Percentiles rank a stretch among this genome's conserved stretches.
These are phyloP conservation scores for Chaenocephalus aceratus DNA, from an alignment of 2,113 vertebrate genomes.

Conservation along the genomic window DNA sequence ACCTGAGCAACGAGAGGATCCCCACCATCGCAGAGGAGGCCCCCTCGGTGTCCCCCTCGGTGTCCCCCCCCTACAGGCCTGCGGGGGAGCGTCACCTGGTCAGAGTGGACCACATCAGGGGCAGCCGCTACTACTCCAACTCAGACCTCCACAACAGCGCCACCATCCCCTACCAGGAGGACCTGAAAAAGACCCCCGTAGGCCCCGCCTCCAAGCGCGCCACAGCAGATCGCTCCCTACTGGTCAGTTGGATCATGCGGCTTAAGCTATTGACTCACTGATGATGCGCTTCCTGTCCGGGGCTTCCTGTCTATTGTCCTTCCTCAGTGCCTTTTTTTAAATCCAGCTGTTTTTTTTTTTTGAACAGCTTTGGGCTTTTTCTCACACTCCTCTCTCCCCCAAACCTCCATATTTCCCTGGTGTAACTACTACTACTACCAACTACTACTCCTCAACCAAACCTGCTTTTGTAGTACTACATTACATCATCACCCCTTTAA, in stretches of 20 bases:
- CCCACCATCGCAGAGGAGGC: conserved; percentile 92
- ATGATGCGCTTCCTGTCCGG: conserved; percentile 83
- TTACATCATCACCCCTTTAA: conserved; percentile 72
- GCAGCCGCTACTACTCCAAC: conserved; percentile 88
- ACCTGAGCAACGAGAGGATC: conserved; percentile 95
- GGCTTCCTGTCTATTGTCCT: conserved; percentile 73
- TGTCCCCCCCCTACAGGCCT: conserved; percentile 82
- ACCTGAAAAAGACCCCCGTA: conserved; percentile 84
- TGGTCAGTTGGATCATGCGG: conserved; percentile 93
- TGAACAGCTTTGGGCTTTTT: conserved; percentile 72
- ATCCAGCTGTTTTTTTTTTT: conserved; percentile 62
- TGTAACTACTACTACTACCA: conserved; percentile 76
- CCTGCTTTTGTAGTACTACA: conserved; percentile 73
- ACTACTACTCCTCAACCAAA: conserved; percentile 74
- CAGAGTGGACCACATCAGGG: conserved; percentile 89
- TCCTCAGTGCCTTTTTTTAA: conserved; percentile 79
- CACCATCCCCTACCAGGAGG: conserved; percentile 93
- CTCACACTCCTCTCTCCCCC: conserved; percentile 68
- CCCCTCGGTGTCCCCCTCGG: conserved; percentile 55
- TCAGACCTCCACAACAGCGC: conserved; percentile 92
- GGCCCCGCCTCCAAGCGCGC: conserved; percentile 80
- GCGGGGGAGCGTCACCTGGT: conserved; percentile 85
- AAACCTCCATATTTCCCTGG: conserved; percentile 68
- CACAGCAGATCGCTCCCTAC: conserved; percentile 88
- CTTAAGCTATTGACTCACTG: conserved; percentile 96